Evolutionary conservation across 2,113 vertebrate genomes (phyloP).

Genomic region (Rissa tridactyla): DNA sequence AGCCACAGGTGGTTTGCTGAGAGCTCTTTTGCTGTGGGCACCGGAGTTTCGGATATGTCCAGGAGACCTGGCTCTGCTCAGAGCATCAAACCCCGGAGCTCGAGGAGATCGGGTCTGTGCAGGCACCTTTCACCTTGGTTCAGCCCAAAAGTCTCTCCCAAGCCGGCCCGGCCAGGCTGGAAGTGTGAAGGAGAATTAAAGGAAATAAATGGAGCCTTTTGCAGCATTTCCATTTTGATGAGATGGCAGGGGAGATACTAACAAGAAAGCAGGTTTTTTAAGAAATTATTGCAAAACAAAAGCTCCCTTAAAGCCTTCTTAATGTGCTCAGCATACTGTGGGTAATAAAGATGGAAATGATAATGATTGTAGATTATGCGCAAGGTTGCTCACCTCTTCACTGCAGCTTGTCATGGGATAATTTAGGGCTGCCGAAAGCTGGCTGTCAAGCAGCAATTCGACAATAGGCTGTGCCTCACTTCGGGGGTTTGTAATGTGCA

Average conservation of each 20-base stretch:
- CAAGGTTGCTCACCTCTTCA: conserved; percentile 75
- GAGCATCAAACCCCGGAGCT: background rate
- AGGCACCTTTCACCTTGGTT: background rate
- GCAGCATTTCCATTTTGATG: conserved; percentile 67
- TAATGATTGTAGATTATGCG: conserved; percentile 76
- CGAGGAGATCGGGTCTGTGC: background rate
- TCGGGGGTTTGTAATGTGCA: conserved; percentile 42
- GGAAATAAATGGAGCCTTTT: conserved; percentile 53
- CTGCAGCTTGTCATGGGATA: conserved; percentile 74
- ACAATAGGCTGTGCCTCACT: conserved; percentile 64
- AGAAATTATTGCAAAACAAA: conserved; percentile 72
- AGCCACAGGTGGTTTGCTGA: background rate
- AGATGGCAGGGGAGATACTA: conserved; percentile 70
- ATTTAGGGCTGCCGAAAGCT: conserved; percentile 73
- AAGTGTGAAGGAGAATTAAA: conserved; percentile 41
- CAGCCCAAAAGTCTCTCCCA: background rate
- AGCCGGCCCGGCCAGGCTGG: background rate
- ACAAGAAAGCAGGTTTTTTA: conserved; percentile 69
- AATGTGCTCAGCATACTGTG: conserved; percentile 71
- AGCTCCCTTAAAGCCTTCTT: conserved; percentile 69
- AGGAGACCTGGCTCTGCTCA: background rate
- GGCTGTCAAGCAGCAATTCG: conserved; percentile 66
- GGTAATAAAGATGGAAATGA: conserved; percentile 77
- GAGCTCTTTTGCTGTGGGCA: background rate
- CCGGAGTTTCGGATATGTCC: rapidly evolving